Conservation (phyloP, 2,888 invertebrate species). For the Cactoblastis cactorum region DNA sequence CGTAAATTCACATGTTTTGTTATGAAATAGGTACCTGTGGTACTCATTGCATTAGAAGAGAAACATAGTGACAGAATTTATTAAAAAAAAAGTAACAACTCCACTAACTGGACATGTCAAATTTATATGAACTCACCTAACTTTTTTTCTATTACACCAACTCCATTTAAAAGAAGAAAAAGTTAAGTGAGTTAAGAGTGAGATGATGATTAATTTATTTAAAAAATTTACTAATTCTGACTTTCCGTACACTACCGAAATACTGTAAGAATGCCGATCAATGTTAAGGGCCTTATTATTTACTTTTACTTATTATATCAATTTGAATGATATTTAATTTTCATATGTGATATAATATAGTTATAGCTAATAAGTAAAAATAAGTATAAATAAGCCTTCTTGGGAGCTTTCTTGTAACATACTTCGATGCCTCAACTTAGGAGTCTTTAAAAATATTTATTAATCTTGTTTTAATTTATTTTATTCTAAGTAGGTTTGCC, state of each 20-base stretch:
- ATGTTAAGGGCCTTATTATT: slow-evolving; percentile 54
- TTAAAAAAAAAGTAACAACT: background rate
- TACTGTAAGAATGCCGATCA: slow-evolving; percentile 33
- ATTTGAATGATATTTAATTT: slow-evolving; percentile 69
- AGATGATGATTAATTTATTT: background rate
- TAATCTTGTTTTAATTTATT: slow-evolving; percentile 25
- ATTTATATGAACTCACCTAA: no score
- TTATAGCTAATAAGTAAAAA: slow-evolving; percentile 53
- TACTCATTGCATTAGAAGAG: background rate
- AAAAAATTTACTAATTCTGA: slow-evolving; percentile 28
- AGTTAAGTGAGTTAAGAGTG: no score
- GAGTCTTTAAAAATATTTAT: slow-evolving; percentile 28
- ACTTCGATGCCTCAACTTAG: slow-evolving; percentile 31
- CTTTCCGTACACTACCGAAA: slow-evolving; percentile 52
- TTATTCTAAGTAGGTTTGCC: slow-evolving; percentile 17
- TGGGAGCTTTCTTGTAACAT: slow-evolving; percentile 44
- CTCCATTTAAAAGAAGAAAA: no score
- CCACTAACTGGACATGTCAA: background rate
- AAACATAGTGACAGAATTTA: background rate
- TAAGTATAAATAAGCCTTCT: slow-evolving; percentile 42
- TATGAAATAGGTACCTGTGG: background rate
- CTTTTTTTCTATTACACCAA: no score
- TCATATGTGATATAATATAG: slow-evolving; percentile 75
- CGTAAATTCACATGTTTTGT: background rate
- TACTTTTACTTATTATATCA: slow-evolving; percentile 58